These are phyloP conservation scores for Volucella inanis DNA, from an alignment of 2,888 invertebrate species.

Conservation along the genomic window DNA sequence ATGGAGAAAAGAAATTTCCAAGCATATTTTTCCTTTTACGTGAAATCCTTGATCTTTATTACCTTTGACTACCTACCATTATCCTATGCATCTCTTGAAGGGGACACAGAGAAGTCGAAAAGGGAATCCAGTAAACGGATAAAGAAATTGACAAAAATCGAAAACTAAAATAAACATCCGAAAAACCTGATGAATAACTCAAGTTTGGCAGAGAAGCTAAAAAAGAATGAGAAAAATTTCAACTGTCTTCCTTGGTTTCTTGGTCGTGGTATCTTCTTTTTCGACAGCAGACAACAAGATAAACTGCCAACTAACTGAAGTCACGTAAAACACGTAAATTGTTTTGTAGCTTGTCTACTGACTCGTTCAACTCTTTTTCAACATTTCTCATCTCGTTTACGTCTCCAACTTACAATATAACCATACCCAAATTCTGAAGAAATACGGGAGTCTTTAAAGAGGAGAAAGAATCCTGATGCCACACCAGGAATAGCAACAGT, in stretches of 20 bases:
- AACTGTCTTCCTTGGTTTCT: slow-evolving; percentile 31
- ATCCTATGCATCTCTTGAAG: background rate
- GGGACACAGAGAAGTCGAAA: background rate
- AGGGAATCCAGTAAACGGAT: slow-evolving; percentile 37
- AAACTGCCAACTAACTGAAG: slow-evolving; percentile 72
- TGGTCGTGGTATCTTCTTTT: slow-evolving; percentile 3
- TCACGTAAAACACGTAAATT: slow-evolving; percentile 75
- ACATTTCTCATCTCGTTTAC: slow-evolving; percentile 34
- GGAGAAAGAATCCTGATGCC: background rate
- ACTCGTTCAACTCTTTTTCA: slow-evolving; percentile 70
- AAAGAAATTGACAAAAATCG: slow-evolving; percentile 69
- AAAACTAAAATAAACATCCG: slow-evolving; percentile 44
- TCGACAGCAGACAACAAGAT: slow-evolving; percentile 45
- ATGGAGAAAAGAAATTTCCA: slow-evolving; percentile 33
- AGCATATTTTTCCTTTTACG: slow-evolving; percentile 28
- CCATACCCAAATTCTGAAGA: background rate
- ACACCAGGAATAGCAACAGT: too few relatives aligned
- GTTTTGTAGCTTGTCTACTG: slow-evolving; percentile 72
- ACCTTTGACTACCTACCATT: background rate
- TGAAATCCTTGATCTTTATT: slow-evolving; percentile 57
- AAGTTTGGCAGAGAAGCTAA: slow-evolving; percentile 25
- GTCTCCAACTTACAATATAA: slow-evolving; percentile 44
- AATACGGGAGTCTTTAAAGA: slow-evolving; percentile 22
- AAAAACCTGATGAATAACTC: slow-evolving; percentile 34
- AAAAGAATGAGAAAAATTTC: slow-evolving; percentile 5